Evolutionary conservation across 2,888 invertebrate species (phyloP).

Genomic region (Tetrapedia diversipes): DNA sequence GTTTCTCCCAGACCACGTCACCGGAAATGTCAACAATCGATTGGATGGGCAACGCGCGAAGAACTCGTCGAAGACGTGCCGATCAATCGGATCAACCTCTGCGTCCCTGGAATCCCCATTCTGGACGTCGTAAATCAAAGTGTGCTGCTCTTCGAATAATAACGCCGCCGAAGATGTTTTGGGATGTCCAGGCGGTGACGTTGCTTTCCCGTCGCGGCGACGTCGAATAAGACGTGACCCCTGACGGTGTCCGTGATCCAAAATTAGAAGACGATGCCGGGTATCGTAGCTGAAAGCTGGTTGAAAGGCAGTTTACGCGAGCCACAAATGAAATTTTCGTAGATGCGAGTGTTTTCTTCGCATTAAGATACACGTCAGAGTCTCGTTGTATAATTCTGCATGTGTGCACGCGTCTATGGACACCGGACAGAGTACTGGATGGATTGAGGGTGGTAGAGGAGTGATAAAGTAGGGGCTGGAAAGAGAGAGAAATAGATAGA

Average conservation of each 20-base stretch:
- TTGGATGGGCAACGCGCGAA: not conserved
- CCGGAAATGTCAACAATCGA: not conserved
- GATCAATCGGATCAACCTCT: not conserved
- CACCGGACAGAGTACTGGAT: slow-evolving; percentile 42
- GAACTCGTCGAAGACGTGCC: not conserved
- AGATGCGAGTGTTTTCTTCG: slow-evolving; percentile 60
- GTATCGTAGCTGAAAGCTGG: too few relatives aligned
- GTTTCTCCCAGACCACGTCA: not conserved
- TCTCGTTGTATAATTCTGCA: slow-evolving; percentile 10
- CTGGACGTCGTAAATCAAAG: not conserved
- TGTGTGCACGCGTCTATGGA: not conserved
- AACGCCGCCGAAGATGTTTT: not conserved
- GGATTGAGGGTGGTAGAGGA: slow-evolving; percentile 16
- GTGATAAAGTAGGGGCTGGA: slow-evolving; percentile 55
- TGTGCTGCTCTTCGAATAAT: not conserved
- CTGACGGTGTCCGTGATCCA: too few relatives aligned
- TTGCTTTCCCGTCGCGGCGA: slow-evolving; percentile 6
- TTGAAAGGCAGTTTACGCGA: slow-evolving; percentile 29
- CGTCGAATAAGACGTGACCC: not conserved
- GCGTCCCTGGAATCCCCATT: not conserved
- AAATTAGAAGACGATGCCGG: slow-evolving; percentile 6
- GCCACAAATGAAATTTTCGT: slow-evolving; percentile 56
- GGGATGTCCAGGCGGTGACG: not conserved
- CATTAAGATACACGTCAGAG: slow-evolving; percentile 71
- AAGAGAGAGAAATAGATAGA: slow-evolving; percentile 29